Percentiles rank a stretch among this genome's conserved stretches.
Evolutionary conservation across 2,113 vertebrate genomes (phyloP).

Genomic region (Tragelaphus strepsiceros): DNA sequence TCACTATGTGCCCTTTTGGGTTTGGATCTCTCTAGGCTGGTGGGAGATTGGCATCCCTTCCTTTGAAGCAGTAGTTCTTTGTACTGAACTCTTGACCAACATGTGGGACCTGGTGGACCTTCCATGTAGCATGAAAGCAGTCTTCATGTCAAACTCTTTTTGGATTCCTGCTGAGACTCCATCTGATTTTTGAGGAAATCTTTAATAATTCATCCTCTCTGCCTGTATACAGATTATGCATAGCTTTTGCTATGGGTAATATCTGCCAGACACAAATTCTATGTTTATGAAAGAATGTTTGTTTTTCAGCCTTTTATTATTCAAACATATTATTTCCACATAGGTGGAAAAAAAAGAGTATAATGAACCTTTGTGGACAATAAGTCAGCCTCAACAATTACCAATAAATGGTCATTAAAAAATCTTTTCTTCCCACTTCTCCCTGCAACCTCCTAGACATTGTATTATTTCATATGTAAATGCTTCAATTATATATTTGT

Average conservation of each 20-base stretch:
- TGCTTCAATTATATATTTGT: slow-evolving; percentile 51
- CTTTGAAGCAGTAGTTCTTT: background rate
- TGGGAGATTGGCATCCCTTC: background rate
- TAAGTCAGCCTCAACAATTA: slow-evolving; percentile 44
- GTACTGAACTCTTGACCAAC: background rate
- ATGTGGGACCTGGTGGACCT: background rate
- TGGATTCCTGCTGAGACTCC: background rate
- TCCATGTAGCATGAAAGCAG: background rate
- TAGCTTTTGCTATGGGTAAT: slow-evolving; percentile 12
- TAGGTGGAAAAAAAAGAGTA: background rate
- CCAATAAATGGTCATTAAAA: slow-evolving; percentile 42
- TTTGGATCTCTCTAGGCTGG: background rate
- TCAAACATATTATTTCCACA: background rate
- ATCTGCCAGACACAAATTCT: background rate
- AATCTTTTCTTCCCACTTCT: background rate
- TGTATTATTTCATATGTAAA: slow-evolving; percentile 55
- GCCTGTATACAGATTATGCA: background rate
- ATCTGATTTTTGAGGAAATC: background rate
- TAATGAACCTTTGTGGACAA: slow-evolving; percentile 38
- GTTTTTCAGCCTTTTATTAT: slow-evolving; percentile 57
- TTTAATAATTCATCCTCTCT: background rate
- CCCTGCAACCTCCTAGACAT: background rate
- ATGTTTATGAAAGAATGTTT: slow-evolving; percentile 31
- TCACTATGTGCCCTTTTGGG: background rate
- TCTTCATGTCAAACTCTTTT: background rate